phyloP scores from a whole-genome alignment of 1,140 invertebrate species.

The Pachypeltis micranthus region DNA sequence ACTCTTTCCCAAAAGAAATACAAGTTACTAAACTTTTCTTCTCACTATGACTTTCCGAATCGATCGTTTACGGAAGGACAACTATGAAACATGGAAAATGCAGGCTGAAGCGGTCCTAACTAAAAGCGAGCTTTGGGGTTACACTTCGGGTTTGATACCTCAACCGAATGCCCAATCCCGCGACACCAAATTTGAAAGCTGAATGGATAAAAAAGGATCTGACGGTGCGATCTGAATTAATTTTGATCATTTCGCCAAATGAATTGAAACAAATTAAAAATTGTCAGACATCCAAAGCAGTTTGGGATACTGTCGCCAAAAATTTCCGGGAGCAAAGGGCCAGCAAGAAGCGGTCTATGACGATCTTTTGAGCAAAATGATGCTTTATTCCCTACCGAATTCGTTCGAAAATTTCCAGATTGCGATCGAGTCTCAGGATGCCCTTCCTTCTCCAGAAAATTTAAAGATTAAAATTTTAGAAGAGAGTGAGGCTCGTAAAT shows the following conservation, averaged over 20 bases:
- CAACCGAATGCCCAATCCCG: too few species aligned
- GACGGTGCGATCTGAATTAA: neutral
- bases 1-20: neutral
- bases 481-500: too few species aligned
- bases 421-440: constrained; percentile 20
- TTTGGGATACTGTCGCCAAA: too few species aligned
- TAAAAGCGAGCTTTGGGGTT: constrained; percentile 19
- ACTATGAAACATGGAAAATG: constrained; percentile 25
- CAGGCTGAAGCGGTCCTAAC: constrained; percentile 22
- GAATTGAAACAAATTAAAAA: too few species aligned
- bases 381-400: neutral
- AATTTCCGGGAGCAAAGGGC: constrained; percentile 25
- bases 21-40: too few species aligned
- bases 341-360: constrained; percentile 25
- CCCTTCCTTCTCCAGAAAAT: constrained; percentile 26
- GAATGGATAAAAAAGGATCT: neutral
- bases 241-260: neutral
- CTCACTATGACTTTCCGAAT: too few species aligned
- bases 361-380: constrained; percentile 18
- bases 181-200: too few species aligned
- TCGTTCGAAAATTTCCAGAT: neutral
- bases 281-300: too few species aligned
- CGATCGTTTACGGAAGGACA: too few species aligned
- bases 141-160: constrained; percentile 5
- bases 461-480: constrained; percentile 31